Percentiles rank a stretch among this genome's conserved stretches.
Conservation (phyloP, 2,888 invertebrate species). For the Macaria notata region DNA sequence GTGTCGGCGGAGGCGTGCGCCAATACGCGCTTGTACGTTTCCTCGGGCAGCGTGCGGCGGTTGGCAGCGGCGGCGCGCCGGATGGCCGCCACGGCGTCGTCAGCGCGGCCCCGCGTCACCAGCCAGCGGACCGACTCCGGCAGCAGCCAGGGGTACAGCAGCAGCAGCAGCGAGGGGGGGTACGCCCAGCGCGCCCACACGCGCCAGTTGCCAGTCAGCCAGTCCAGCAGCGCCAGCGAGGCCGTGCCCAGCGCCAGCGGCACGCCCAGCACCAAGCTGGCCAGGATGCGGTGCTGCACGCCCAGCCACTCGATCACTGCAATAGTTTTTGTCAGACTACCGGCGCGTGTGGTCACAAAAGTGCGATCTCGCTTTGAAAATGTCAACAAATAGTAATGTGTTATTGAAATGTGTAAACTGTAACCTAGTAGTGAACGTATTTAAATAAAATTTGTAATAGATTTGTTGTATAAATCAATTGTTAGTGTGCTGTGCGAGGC, state of each 20-base stretch:
- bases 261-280: constrained; percentile 86
- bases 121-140: constrained; percentile 92
- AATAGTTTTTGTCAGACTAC: constrained; percentile 19
- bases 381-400: too few species aligned
- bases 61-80: constrained; percentile 84
- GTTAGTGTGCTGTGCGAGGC: too few species aligned
- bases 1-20: constrained; percentile 50
- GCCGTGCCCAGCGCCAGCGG: constrained; percentile 88
- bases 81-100: constrained; percentile 84
- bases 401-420: too few species aligned
- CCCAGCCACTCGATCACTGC: constrained; percentile 90
- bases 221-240: constrained; percentile 85
- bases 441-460: too few species aligned
- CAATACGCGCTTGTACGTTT: constrained; percentile 69
- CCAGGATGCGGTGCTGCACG: constrained; percentile 86
- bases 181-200: constrained; percentile 85
- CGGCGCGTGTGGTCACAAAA: too few species aligned
- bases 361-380: too few species aligned
- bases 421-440: too few species aligned
- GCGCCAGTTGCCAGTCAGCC: constrained; percentile 87
- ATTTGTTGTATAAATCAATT: too few species aligned
- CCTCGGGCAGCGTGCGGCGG: constrained; percentile 69
- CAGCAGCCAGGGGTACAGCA: constrained; percentile 86
- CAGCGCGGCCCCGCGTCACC: constrained; percentile 83
- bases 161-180: constrained; percentile 85